phyloP scores from a whole-genome alignment of 1,140 invertebrate species.

The Drosophila littoralis region DNA sequence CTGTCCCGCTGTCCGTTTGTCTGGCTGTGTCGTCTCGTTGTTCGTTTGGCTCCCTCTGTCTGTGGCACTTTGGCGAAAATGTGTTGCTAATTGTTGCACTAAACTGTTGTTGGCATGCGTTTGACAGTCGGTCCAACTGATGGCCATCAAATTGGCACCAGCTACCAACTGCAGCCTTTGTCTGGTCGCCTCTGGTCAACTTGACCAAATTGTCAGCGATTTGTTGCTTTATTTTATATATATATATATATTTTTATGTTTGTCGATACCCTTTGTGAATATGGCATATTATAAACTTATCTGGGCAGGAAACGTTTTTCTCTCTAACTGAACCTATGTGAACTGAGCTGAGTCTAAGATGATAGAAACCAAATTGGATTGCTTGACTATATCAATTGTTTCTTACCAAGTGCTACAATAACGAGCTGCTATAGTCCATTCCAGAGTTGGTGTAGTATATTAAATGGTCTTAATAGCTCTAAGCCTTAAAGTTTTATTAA shows the following conservation, averaged over 20 bases:
- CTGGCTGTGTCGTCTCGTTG: constrained; percentile 9
- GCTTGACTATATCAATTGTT: no score
- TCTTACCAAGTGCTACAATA: no score
- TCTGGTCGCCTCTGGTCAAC: neutral
- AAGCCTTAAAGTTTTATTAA: no score
- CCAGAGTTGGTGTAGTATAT: no score
- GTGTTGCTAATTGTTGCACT: constrained; percentile 79
- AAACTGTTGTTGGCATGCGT: constrained; percentile 82
- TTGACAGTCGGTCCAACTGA: constrained; percentile 71
- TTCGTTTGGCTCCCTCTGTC: constrained; percentile 9
- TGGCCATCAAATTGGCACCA: constrained; percentile 55
- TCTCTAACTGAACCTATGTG: no score
- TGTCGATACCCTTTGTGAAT: neutral
- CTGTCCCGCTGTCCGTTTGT: constrained; percentile 4
- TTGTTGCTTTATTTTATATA: neutral
- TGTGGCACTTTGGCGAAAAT: constrained; percentile 73
- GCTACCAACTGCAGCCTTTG: constrained; percentile 12
- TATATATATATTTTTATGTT: neutral
- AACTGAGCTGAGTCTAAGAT: no score
- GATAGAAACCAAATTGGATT: no score
- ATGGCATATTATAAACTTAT: no score
- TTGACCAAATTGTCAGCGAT: constrained; percentile 6
- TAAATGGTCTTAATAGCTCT: no score
- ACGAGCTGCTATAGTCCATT: no score
- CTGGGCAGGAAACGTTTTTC: no score